phyloP scores from a whole-genome alignment of 92 coral and sea anemone species.

The Pocillopora grandis region DNA sequence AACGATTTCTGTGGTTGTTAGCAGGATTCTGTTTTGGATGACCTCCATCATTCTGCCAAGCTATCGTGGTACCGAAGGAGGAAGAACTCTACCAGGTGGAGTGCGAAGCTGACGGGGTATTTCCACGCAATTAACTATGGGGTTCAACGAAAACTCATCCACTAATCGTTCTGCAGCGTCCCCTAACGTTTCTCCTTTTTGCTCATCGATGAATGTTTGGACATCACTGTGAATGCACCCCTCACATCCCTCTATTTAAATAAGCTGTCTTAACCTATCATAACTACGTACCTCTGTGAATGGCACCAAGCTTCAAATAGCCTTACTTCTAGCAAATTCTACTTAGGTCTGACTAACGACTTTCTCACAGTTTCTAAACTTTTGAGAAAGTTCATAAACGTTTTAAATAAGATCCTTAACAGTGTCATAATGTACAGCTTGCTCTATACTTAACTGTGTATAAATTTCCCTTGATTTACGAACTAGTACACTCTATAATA shows the following conservation, averaged over 20 bases:
- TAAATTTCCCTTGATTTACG: constrained; percentile 62
- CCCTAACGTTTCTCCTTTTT: constrained; percentile 46
- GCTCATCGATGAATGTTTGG: constrained; percentile 52
- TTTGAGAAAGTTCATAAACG: constrained; percentile 57
- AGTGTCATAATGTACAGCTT: constrained; percentile 51
- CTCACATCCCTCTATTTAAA: constrained; percentile 5
- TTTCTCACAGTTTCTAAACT: constrained; percentile 2
- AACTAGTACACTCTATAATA: constrained; percentile 21
- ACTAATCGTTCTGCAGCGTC: constrained; percentile 54
- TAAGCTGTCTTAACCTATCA: too few species aligned
- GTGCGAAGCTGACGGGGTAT: constrained; percentile 12
- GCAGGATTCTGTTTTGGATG: too few species aligned
- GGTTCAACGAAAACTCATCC: constrained; percentile 51
- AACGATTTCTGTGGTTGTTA: too few species aligned
- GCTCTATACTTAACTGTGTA: constrained; percentile 45
- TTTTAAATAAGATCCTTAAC: constrained; percentile 48
- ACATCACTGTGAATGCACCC: constrained; percentile 24
- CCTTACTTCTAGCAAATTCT: constrained; percentile 54
- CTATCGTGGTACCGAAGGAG: too few species aligned
- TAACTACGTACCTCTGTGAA: too few species aligned
- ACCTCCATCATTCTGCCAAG: too few species aligned
- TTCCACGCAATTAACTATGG: constrained; percentile 36
- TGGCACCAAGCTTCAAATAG: constrained; percentile 39
- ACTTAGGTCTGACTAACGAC: constrained; percentile 34
- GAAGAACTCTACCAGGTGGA: too few species aligned